Evolutionary conservation across 2,888 invertebrate species (phyloP), one percentile per base, ranked within the genome.

Genomic region (Caradrina kadenii): DNA sequence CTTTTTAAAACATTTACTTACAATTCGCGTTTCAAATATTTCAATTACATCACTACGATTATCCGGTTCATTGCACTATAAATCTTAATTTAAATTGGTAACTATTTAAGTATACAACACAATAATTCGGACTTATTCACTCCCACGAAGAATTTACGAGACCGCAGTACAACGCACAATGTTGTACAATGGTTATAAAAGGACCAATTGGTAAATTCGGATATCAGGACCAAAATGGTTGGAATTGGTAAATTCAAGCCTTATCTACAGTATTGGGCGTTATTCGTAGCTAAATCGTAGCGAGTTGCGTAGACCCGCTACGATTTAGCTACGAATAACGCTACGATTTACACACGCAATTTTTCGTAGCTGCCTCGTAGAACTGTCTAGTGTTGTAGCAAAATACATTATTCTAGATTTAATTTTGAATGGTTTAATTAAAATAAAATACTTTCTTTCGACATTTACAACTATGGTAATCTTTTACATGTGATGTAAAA

Each of bases 221-320:
- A 75, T 69, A 64, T 79, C 67, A 78, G 74, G 21, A 77, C 66
- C 63, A 56, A 74, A 63, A 77, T 60, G 13, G 53, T 58, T 21
- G 21, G 49, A 59, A 77, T 74, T 48, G 68, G 63, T 42, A 64
- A 73, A 76, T 73, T 52, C 71, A n/a, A 62, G 49, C 50, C 53
- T 63, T 63, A 71, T 66, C 31, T 60, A n/a, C 52, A 55, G 45
- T n/a, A 50, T 52, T 72, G 42, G 67, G 31, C 52, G 54, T 59
- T 55, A 61, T 54, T 79, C 73, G 82, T 74, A 81, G 79, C 79
- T 42, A 67, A 63, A 54, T 63, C 79, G 82, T 82, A 82, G 80
- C 69, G 58, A 22, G 42, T 64, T 17, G 15, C 15, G 17, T 15
- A 15, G 17, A 26, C 53, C 7, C 53, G 53, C 53, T 53, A 53